Evolutionary conservation across 2,888 invertebrate species (phyloP), one percentile per base, ranked within the genome.

Genomic region (Macaria notata): DNA sequence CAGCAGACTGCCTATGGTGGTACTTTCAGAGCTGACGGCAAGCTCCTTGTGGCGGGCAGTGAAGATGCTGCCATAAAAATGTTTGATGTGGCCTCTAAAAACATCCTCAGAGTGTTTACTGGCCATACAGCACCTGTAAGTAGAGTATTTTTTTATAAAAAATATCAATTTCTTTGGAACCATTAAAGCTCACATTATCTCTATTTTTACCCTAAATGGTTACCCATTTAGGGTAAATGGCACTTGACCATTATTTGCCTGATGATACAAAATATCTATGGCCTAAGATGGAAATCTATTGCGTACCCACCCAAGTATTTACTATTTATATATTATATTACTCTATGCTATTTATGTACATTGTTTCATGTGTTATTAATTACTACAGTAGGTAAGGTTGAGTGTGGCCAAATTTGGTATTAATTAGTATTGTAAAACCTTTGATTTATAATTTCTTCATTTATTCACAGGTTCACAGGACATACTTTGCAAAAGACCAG

Each of bases 1-100:
- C 94, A 95, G 73, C 95, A 96, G 80, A 94, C 94, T 55, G 97
- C 97, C 0, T 97, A 95, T 78, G 97, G 98, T n/a, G 97, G 95
- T 0, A 93, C 93, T 9, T 98, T 97, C 75, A 93, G 97, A 46
- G 92, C 93, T 51, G 97, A 98, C 88, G 97, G 97, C 0, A 93
- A 93, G 52, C 86, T 98, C n/a, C 74, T 98, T 5, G 95, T 96
- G 58, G 96, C 97, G 31, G 99, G 99, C 0, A 96, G 98, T 71
- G 97, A 98, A 74, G 98, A 99, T 81, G 94, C 95, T 2, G 93
- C 93, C 49, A 94, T 99, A 0, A 95, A 96, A 81, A 85, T 99
- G 3, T 99, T 98, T 90, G 98, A 99, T 89, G 94, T 97, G 0
- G 93, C 94, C 9, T 95, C 95, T 3, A 97, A 96, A 78, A 95